Evolutionary conservation across 1,140 invertebrate genomes (phyloP).

Genomic region (Magallana gigas): DNA sequence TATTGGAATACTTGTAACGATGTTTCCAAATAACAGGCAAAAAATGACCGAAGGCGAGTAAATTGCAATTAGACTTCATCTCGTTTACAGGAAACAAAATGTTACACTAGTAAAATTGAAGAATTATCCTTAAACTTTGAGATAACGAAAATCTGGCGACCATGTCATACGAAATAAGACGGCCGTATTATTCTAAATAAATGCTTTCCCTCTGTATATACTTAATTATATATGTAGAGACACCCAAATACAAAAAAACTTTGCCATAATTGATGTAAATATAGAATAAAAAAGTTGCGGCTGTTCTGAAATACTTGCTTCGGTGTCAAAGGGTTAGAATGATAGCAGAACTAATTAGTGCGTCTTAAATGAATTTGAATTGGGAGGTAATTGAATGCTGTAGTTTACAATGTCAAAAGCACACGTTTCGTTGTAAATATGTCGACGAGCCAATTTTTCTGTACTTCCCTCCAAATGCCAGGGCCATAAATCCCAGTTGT

Average conservation of each 20-base stretch:
- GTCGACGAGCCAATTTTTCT: slow-evolving; percentile 5
- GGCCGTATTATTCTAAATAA: no score
- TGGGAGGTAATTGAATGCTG: slow-evolving; percentile 16
- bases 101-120: no score
- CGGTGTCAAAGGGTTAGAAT: not conserved
- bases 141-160: no score
- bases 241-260: no score
- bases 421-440: slow-evolving; percentile 9
- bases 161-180: no score
- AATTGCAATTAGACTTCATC: not conserved
- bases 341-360: not conserved
- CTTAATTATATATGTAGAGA: no score
- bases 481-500: not conserved
- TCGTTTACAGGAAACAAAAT: not conserved
- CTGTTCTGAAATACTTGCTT: not conserved
- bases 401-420: not conserved
- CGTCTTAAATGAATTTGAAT: slow-evolving; percentile 23
- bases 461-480: not conserved
- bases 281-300: no score
- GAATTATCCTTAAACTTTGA: no score
- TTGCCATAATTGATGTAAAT: no score
- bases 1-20: slow-evolving; percentile 29
- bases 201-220: no score
- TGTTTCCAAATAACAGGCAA: slow-evolving; percentile 30
- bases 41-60: slow-evolving; percentile 26